Evolutionary conservation across 2,888 invertebrate species (phyloP).

Genomic region (Ectemnius lituratus): DNA sequence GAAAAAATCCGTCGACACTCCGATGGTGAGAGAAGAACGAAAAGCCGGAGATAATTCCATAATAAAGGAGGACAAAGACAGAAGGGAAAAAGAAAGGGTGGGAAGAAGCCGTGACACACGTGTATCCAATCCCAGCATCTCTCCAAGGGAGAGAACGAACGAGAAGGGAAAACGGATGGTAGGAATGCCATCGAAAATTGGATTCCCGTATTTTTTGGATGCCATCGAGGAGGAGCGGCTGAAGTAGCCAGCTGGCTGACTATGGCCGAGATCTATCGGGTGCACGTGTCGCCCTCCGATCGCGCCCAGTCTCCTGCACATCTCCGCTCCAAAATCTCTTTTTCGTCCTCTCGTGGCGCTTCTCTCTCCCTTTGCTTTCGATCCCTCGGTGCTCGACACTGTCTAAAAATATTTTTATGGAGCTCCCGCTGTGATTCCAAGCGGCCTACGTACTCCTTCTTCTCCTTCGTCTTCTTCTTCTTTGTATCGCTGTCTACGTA

Average conservation of each 20-base stretch:
- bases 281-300: conserved; percentile 66
- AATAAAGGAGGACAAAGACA: not conserved
- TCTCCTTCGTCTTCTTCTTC: no score
- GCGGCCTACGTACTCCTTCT: not conserved
- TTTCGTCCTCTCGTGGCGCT: not conserved
- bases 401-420: conserved; percentile 78
- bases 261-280: conserved; percentile 72
- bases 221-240: conserved; percentile 25
- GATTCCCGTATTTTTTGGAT: conserved; percentile 60
- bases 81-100: not conserved
- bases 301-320: conserved; percentile 38
- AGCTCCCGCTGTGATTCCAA: conserved; percentile 74
- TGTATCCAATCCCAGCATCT: not conserved
- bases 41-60: not conserved
- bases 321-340: not conserved
- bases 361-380: conserved; percentile 29
- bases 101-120: not conserved
- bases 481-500: no score
- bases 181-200: conserved; percentile 50
- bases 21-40: no score
- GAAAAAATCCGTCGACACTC: no score
- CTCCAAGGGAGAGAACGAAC: not conserved
- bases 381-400: conserved; percentile 33
- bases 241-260: conserved; percentile 28
- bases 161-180: conserved; percentile 2